Percentiles rank a stretch among this genome's conserved stretches.
Conservation (phyloP, 2,113 vertebrate genomes). For the Hippocampus mohnikei region DNA sequence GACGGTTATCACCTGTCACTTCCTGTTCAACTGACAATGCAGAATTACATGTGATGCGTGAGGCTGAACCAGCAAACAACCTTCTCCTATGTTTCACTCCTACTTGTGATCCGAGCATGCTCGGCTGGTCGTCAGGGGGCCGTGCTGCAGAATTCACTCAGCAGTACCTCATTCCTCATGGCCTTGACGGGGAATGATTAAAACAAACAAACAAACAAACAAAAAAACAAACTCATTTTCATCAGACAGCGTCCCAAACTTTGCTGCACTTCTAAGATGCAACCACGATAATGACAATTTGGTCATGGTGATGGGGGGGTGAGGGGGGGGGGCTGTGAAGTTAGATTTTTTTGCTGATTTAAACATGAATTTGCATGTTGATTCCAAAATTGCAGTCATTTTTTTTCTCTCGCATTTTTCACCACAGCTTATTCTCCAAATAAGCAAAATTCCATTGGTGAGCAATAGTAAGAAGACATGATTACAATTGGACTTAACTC, state of each 20-base stretch:
- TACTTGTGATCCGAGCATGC: neutral
- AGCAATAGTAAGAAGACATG: no score
- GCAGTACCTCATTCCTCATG: slow-evolving; percentile 40
- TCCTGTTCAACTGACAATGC: neutral
- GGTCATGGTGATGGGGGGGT: no score
- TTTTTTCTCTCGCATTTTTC: no score
- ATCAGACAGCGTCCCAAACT: slow-evolving; percentile 33
- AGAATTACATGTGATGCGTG: neutral
- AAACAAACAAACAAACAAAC: neutral
- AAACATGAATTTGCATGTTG: no score
- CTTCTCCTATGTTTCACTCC: neutral
- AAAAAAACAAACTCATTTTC: neutral
- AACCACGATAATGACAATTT: slow-evolving; percentile 1
- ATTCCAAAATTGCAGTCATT: no score
- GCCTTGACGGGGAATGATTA: slow-evolving; percentile 52
- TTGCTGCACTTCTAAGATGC: slow-evolving; percentile 32
- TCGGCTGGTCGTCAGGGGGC: slow-evolving; percentile 1
- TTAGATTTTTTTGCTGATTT: no score
- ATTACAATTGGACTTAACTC: no score
- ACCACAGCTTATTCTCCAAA: no score
- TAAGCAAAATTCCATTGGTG: no score
- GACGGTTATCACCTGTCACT: neutral
- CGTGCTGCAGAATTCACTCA: slow-evolving; percentile 13
- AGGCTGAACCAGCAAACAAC: neutral
- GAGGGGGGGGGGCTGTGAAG: no score